Conservation (phyloP, 2,113 vertebrate species). For the Hippocampus abdominalis region DNA sequence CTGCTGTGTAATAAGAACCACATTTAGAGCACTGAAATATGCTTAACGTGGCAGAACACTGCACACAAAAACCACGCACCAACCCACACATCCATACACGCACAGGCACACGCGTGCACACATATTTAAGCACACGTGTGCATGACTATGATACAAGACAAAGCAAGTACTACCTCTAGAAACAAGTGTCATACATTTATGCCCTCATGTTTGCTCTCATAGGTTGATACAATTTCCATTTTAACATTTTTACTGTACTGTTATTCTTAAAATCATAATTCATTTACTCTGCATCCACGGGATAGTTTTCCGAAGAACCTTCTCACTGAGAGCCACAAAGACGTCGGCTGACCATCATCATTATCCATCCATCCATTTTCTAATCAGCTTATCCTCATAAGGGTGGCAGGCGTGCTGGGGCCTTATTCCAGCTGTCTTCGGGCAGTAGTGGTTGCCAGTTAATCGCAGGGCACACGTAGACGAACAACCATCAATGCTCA, state of each 20-base stretch:
- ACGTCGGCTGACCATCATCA: neutral
- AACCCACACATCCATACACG: conserved; percentile 21
- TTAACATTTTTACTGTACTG: neutral
- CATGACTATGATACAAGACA: too few species aligned
- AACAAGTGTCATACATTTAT: neutral
- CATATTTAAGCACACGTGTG: neutral
- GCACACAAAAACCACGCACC: conserved; percentile 50
- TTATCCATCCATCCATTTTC: neutral
- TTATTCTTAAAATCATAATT: neutral
- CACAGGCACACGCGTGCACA: conserved; percentile 16
- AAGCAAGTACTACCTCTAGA: neutral
- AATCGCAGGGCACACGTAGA: too few species aligned
- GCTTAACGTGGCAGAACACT: conserved; percentile 76
- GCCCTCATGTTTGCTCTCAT: neutral
- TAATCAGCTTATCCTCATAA: too few species aligned
- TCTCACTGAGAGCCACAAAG: neutral
- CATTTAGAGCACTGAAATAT: conserved; percentile 79
- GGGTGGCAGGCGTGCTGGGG: too few species aligned
- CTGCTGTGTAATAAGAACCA: conserved; percentile 82
- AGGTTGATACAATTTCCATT: neutral
- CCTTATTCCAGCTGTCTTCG: too few species aligned
- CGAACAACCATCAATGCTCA: too few species aligned
- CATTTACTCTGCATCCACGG: neutral
- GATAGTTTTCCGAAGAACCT: neutral
- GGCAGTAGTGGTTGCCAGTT: too few species aligned